phyloP scores from a whole-genome alignment of 2,113 vertebrate species.

The Larimichthys crocea region DNA sequence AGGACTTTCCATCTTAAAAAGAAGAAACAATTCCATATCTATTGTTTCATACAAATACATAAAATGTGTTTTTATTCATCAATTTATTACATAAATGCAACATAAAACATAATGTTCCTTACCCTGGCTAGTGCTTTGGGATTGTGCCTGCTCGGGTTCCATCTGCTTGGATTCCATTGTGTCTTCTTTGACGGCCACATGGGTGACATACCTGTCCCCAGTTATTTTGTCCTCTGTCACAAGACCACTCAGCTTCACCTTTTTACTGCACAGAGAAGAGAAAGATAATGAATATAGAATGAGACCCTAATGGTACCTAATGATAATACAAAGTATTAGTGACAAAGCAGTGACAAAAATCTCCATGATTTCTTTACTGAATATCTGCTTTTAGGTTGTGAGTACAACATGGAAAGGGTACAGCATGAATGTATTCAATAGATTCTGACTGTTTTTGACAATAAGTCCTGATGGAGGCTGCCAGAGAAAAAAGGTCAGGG shows the following conservation, averaged over 20 bases:
- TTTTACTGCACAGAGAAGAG: conserved; percentile 79
- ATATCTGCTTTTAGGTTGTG: too few species aligned
- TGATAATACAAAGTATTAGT: not conserved
- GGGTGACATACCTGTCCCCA: conserved; percentile 83
- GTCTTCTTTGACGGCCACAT: conserved; percentile 81
- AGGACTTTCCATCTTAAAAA: too few species aligned
- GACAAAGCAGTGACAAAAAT: too few species aligned
- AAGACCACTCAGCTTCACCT: conserved; percentile 80
- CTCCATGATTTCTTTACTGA: too few species aligned
- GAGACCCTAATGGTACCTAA: not conserved
- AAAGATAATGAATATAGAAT: not conserved
- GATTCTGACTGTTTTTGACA: not conserved
- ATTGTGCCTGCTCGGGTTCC: conserved; percentile 16
- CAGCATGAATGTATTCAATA: not conserved
- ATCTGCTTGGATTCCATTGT: conserved; percentile 76
- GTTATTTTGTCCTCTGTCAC: conserved; percentile 85
- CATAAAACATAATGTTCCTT: not conserved
- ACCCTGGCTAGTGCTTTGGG: conserved; percentile 51
- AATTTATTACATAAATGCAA: not conserved
- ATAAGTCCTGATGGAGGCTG: not conserved
- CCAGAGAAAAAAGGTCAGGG: not conserved
- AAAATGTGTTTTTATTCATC: too few species aligned
- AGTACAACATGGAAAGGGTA: too few species aligned
- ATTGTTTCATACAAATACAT: not conserved
- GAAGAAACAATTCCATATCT: not conserved